These are phyloP conservation scores for Halyomorpha halys DNA, from an alignment of 1,140 invertebrate species.

Conservation along the genomic window DNA sequence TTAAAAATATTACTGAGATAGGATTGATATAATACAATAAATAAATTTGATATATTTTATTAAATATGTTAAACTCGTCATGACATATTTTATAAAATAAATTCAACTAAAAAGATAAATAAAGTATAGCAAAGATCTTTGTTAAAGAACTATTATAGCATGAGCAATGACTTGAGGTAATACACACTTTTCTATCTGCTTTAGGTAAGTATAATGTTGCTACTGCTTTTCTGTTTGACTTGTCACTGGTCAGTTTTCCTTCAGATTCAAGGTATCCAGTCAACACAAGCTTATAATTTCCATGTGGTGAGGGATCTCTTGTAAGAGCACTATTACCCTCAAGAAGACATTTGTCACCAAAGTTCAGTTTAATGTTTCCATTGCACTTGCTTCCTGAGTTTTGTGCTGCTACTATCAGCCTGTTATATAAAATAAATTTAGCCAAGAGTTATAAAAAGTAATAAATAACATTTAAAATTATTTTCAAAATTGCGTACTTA, in stretches of 20 bases:
- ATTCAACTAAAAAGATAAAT: too few relatives aligned
- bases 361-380: slow-evolving; percentile 16
- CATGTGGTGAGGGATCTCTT: slow-evolving; percentile 37
- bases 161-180: too few relatives aligned
- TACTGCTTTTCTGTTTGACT: slow-evolving; percentile 46
- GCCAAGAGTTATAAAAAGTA: not conserved
- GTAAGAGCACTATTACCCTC: slow-evolving; percentile 20
- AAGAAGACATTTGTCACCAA: slow-evolving; percentile 25
- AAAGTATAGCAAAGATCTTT: too few relatives aligned
- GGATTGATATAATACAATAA: too few relatives aligned
- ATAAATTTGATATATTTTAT: too few relatives aligned
- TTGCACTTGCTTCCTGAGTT: slow-evolving; percentile 20
- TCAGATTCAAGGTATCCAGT: slow-evolving; percentile 44
- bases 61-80: too few relatives aligned
- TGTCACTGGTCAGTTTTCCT: slow-evolving; percentile 44
- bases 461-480: not conserved
- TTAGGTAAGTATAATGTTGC: slow-evolving; percentile 41
- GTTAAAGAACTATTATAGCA: too few relatives aligned
- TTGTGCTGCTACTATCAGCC: slow-evolving; percentile 43
- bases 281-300: slow-evolving; percentile 42
- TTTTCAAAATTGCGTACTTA: slow-evolving; percentile 38
- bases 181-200: slow-evolving; percentile 33
- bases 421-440: slow-evolving; percentile 32
- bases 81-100: too few relatives aligned
- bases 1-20: too few relatives aligned